Base-by-base conservation (phyloP, 2,888 invertebrate genomes). In the Busseola fusca region DNA sequence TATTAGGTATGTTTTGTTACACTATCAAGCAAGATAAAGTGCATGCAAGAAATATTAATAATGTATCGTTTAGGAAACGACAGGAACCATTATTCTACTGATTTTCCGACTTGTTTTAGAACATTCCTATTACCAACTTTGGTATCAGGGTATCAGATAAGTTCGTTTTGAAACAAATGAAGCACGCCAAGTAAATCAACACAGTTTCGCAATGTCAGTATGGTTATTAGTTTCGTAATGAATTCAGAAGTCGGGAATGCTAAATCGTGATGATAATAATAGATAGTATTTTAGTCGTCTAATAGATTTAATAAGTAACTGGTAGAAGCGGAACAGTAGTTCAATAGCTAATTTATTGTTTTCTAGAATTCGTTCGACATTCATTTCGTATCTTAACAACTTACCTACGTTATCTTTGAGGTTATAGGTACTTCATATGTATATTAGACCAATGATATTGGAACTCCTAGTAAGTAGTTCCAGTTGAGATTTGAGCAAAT, bases 131-230 rank as follows among this genome's bases (percentile, higher is more conserved):
- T 77, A 74, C 72, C n/a, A n/a, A n/a, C n/a, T n/a, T n/a, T n/a
- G 76, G 37, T 66, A 66, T 42, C 50, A 59, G 69, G 69, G 74
- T 83, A 84, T 81, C 76, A 64, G 70, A 76, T 84, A 82, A 21
- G 81, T 86, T 77, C 45, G 56, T 72, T 76, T 66, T 59, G 73
- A 81, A 82, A 85, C 52, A 68, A 80, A 81, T 83, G 79, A 84
- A 86, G 85, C 75, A 82, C 69, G 82, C 64, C 70, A 84, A 82
- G 74, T 81, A 83, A 85, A 83, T 82, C 83, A 84, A 81, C 78
- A 71, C 16, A 66, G 80, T 88, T 87, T 86, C 86, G 81, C 78
- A 87, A 86, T 85, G 77, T 72, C 81, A 76, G 80, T 82, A 82
- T 77, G 70, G 78, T 79, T 83, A 83, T 78, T 76, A 76, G 65